Base-by-base conservation (phyloP, 1,140 invertebrate species). In the Spodoptera frugiperda region DNA sequence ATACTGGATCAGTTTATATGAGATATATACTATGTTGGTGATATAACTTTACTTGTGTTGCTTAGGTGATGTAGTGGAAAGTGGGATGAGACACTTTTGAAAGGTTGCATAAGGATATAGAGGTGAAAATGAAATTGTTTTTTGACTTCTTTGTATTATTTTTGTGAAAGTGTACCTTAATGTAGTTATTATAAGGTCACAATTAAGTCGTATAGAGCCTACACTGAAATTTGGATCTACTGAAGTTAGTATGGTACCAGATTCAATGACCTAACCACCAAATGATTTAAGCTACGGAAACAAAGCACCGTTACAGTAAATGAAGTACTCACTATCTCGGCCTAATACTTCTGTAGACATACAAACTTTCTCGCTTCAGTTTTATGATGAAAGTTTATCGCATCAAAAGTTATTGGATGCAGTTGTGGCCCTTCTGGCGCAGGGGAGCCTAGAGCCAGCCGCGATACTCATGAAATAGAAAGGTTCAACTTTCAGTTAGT, bases 1-100 rank as follows among this genome's bases (percentile, higher is more conserved):
- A 73, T 73, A 61, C 55, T 57, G 33, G 71, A 61, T 73, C 71
- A 49, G 54, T 33, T 61, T 73, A 44, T 21, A 12, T 57, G 19
- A 12, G 44, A 57, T 48, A 72, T 2, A 51, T 44, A 51, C 49
- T 54, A 44, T 25, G 39, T 67, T 49, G 48, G 11, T 53, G 6
- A 3, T 48, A 19, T 19, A n/a, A 25, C 17, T 63, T 59, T 14
- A 15, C 4, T 33, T 19, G 25, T 30, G 54, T 2, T 33, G 30
- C 14, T 57, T 14, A 21, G 21, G 0, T 5, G 9, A 57, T 57
- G 14, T 57, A 0, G 4, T 30, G 54, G 3, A 30, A 30, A 57
- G 54, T 11, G 54, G 2, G 19, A 57, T 39, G 33, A 39, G 33
- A 39, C 3, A 39, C 8, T 39, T 39, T 39, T 4, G 33, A 39